These are phyloP conservation scores for Acanthiza pusilla DNA, from an alignment of 2,797 vertebrate genomes.

Conservation along the genomic window DNA sequence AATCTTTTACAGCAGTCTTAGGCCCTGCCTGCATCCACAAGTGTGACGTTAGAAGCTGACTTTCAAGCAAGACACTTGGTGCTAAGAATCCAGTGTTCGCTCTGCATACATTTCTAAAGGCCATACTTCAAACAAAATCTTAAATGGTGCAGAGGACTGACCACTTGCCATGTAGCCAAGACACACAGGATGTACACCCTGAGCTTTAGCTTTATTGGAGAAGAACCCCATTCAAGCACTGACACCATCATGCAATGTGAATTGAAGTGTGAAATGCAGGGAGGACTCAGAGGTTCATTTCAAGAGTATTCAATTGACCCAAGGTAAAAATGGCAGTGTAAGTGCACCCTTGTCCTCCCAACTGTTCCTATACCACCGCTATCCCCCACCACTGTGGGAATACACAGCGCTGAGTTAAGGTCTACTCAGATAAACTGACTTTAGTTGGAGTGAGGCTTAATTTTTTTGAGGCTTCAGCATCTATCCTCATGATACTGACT, in stretches of 20 bases:
- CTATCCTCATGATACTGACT: neutral
- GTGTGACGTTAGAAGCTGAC: neutral
- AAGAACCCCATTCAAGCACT: neutral
- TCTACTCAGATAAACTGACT: neutral
- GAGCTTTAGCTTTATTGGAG: neutral
- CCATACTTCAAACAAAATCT: neutral
- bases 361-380: neutral
- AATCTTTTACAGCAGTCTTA: neutral
- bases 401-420: rapidly evolving
- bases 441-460: neutral
- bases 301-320: neutral
- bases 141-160: neutral
- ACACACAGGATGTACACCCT: rapidly evolving
- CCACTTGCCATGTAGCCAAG: neutral
- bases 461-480: neutral
- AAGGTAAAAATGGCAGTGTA: neutral
- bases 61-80: neutral
- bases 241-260: neutral
- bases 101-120: neutral
- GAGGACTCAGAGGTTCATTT: neutral
- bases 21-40: neutral
- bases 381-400: neutral
- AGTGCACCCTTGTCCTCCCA: neutral
- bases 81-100: neutral
- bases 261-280: neutral